Evolutionary conservation across 2,888 invertebrate genomes (phyloP), one percentile per base, ranked within the genome.

Genomic region (Drosophila birchii): DNA sequence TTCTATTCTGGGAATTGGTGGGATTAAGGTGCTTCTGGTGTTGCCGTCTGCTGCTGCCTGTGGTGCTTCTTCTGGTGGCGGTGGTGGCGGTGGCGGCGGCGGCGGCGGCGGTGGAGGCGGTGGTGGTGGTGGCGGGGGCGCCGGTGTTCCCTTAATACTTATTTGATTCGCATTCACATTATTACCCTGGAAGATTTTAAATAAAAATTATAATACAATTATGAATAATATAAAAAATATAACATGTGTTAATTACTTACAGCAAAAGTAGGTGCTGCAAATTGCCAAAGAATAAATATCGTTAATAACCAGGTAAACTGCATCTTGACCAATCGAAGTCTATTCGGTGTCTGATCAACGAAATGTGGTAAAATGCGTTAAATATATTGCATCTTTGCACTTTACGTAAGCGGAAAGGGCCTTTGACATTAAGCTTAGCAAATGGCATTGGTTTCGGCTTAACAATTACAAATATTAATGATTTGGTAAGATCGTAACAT

Each of bases 371-470:
- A 29, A 29, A 12, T n/a, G 11, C 11, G 6, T 47, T n/a, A 47
- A 47, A 47, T 47, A 78, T 78, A 45, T 47, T 16, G 2, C 8
- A 16, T 1, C 4, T 16, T 45, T 26, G 26, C 26, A 44, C 14
- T 4, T 45, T 23, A 45, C 9, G 23, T 45, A 45, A 9, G 44
- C 44, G 47, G 5, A 47, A 9, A 43, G 2, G 34, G 34, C 34
- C 12, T 41, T 41, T 41, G 18, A 18, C 18, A 18, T 18, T 2
- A 6, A 18, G 41, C 18, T 41, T 41, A 18, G 18, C 11, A 41
- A 41, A 41, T 18, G 18, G 1, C 12, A 18, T 41, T 41, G 11
- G 41, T 18, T 18, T 18, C 18, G 41, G 11, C 18, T 18, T 11
- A 41, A 41, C 11, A 41, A n/a, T 41, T 18, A 41, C n/a, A 11